phyloP scores from a whole-genome alignment of 2,113 vertebrate species.

The Mobula birostris region DNA sequence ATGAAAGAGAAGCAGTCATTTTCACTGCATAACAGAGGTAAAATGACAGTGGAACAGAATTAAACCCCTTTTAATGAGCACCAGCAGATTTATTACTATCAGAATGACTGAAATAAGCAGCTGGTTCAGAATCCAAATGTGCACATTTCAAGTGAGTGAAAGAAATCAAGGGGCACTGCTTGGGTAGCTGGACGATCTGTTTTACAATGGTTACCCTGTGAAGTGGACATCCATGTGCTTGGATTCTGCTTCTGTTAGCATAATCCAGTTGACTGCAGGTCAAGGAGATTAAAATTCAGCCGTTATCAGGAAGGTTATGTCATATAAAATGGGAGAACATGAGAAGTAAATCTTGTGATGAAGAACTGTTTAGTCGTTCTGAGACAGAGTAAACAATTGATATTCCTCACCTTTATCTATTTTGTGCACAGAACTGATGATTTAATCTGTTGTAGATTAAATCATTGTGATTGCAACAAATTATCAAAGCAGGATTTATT shows the following conservation, averaged over 20 bases:
- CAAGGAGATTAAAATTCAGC: neutral
- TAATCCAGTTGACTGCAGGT: neutral
- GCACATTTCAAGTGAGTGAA: neutral
- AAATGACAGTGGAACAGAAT: no score
- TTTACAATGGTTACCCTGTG: neutral
- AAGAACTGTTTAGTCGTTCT: neutral
- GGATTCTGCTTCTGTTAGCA: neutral
- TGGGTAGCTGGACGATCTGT: neutral
- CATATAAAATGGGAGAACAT: neutral
- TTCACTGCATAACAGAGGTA: no score
- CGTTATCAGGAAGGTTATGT: neutral
- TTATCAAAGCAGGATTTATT: neutral
- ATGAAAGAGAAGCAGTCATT: no score
- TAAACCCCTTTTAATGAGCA: no score
- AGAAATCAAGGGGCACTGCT: neutral
- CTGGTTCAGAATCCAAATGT: neutral
- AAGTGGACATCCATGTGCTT: neutral
- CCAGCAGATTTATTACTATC: no score
- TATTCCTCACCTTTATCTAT: neutral
- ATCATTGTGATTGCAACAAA: neutral
- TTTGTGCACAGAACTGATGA: neutral
- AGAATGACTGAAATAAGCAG: no score
- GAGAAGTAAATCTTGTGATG: neutral
- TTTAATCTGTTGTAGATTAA: neutral
- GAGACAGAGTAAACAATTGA: neutral